Conservation (phyloP, 2,888 invertebrate genomes). For the Pristionchus japonicus region DNA sequence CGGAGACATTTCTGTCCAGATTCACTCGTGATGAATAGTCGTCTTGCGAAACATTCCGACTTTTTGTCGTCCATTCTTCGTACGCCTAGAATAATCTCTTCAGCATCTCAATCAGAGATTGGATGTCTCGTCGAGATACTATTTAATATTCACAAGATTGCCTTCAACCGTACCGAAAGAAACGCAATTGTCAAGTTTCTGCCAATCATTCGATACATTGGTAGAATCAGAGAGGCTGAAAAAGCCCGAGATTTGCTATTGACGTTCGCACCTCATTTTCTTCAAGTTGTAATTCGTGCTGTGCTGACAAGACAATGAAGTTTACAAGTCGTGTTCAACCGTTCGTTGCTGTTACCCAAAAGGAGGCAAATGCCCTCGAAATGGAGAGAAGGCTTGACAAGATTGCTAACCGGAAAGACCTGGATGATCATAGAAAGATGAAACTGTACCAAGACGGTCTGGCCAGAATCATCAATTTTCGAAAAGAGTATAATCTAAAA, state of each 20-base stretch:
- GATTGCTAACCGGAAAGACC: not conserved
- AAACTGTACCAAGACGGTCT: not conserved
- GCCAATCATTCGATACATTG: slow-evolving; percentile 3
- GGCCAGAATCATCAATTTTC: not conserved
- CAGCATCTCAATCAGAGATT: not conserved
- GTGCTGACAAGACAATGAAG: not conserved
- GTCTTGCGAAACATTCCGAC: not conserved
- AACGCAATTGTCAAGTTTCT: not conserved
- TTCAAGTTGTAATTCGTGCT: not conserved
- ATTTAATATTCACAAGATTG: not conserved
- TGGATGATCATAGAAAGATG: not conserved
- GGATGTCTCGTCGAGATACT: not conserved
- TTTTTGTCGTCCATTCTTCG: not conserved
- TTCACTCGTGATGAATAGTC: not conserved
- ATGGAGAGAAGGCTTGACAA: not conserved
- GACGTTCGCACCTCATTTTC: not conserved
- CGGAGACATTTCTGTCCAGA: not conserved
- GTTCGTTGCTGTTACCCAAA: not conserved
- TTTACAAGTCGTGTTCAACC: not conserved
- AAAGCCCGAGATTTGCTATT: not conserved
- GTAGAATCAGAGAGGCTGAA: not conserved
- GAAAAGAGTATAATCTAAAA: not conserved
- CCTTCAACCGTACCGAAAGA: not conserved
- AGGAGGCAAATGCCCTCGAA: not conserved
- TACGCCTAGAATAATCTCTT: not conserved